Conservation (phyloP, 2,113 vertebrate genomes). For the Sceloporus tristichus region DNA sequence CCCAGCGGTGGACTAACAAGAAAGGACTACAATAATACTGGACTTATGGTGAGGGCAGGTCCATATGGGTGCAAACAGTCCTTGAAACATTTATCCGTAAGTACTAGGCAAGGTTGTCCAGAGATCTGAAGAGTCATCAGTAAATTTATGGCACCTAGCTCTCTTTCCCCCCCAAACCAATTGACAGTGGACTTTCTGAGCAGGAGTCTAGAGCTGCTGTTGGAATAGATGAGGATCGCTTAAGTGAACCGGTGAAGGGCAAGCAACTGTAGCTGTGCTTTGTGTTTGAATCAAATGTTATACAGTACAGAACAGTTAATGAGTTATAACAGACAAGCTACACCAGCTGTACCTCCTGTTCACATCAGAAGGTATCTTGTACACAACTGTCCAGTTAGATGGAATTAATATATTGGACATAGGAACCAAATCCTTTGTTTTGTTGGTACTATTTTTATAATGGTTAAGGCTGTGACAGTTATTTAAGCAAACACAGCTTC, state of each 20-base stretch:
- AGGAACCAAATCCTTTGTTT: background rate
- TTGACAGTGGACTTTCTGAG: too few species aligned
- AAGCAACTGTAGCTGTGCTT: background rate
- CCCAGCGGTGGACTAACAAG: background rate
- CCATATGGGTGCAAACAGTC: background rate
- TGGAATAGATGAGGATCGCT: too few species aligned
- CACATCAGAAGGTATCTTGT: background rate
- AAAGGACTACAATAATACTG: background rate
- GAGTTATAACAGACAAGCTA: too few species aligned
- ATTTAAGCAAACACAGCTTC: background rate
- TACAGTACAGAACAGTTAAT: too few species aligned
- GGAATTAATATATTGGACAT: background rate
- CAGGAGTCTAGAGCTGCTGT: too few species aligned
- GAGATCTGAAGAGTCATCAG: background rate
- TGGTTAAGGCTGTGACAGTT: background rate
- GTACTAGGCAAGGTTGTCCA: background rate
- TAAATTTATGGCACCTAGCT: too few species aligned
- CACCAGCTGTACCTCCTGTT: background rate
- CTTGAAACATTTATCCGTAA: background rate
- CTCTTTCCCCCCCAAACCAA: too few species aligned
- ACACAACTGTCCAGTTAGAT: background rate
- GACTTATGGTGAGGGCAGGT: background rate
- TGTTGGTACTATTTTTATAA: background rate
- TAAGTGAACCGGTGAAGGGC: background rate
- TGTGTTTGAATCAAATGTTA: too few species aligned